Conservation (phyloP, 2,113 vertebrate species). For the Melanerpes formicivorus region DNA sequence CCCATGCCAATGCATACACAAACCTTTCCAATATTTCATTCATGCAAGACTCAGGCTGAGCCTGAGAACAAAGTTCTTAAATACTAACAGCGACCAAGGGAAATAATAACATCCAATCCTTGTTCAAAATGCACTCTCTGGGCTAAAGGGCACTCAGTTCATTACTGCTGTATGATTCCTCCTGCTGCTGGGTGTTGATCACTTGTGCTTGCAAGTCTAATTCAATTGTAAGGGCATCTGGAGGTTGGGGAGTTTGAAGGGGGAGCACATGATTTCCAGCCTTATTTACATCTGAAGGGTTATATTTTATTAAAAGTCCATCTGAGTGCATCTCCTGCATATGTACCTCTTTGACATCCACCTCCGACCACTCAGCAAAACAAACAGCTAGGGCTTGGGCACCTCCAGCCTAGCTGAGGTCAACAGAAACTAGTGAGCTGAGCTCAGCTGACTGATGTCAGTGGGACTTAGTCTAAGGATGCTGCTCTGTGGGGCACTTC, state of each 20-base stretch:
- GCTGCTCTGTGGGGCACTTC: not conserved
- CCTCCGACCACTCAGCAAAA: not conserved
- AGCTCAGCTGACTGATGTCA: not conserved
- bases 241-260: not conserved
- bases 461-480: not conserved
- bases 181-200: slow-evolving; percentile 21
- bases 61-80: slow-evolving; percentile 5
- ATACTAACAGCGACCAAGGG: not conserved
- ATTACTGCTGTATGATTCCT: not conserved
- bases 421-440: not conserved
- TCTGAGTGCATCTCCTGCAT: not conserved
- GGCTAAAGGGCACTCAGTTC: not conserved
- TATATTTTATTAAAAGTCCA: not conserved
- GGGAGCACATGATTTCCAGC: not conserved
- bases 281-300: not conserved
- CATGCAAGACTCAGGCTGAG: not conserved
- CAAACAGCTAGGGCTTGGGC: not conserved
- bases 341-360: not conserved
- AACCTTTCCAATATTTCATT: not conserved
- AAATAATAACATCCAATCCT: not conserved
- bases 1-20: accelerated
- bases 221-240: not conserved
- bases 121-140: not conserved
- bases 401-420: not conserved
- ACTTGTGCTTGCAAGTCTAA: not conserved